These are phyloP conservation scores for Lacanobia oleracea DNA, from an alignment of 2,888 invertebrate species.

Conservation along the genomic window DNA sequence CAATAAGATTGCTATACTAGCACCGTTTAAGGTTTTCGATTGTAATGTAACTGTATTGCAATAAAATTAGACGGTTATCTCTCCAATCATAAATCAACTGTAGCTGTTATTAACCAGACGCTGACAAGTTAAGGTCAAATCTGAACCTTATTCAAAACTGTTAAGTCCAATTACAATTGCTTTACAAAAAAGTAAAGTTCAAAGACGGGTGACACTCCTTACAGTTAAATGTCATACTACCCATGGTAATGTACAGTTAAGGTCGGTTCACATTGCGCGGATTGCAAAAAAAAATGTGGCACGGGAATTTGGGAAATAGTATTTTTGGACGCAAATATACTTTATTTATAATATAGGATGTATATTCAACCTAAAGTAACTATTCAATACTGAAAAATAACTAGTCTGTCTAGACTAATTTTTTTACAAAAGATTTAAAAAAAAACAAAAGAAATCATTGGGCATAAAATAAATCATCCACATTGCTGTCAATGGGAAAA, in stretches of 20 bases:
- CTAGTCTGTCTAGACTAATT: too few relatives aligned
- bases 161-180: constrained; percentile 63
- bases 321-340: background rate
- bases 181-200: constrained; percentile 72
- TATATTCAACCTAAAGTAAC: too few relatives aligned
- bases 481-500: too few relatives aligned
- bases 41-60: background rate
- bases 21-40: background rate
- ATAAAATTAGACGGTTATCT: constrained; percentile 25
- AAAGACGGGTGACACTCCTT: constrained; percentile 69
- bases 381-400: too few relatives aligned
- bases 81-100: constrained; percentile 28
- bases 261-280: constrained; percentile 46
- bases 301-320: constrained; percentile 14
- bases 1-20: too few relatives aligned
- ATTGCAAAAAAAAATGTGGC: constrained; percentile 28
- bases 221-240: constrained; percentile 64
- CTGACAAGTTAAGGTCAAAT: constrained; percentile 55
- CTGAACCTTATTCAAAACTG: constrained; percentile 57
- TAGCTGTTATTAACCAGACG: constrained; percentile 7
- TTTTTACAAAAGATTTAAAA: too few relatives aligned
- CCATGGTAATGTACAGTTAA: constrained; percentile 46
- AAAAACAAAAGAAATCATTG: too few relatives aligned
- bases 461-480: too few relatives aligned
- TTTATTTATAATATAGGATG: background rate